These are phyloP conservation scores for Leptobrachium leishanense DNA, from an alignment of 2,113 vertebrate genomes.

Conservation along the genomic window DNA sequence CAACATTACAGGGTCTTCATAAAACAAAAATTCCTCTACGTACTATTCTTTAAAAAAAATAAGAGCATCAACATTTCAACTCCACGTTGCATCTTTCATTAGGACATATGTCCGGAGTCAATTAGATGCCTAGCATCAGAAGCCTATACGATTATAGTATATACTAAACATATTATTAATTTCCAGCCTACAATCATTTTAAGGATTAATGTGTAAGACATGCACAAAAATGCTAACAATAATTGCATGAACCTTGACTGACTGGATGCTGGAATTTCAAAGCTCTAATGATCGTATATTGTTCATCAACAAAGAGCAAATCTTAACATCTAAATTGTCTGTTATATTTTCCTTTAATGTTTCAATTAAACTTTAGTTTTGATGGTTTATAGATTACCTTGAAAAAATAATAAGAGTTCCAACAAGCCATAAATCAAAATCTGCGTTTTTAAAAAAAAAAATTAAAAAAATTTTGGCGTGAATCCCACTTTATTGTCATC, in stretches of 20 bases:
- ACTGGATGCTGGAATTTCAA: too few relatives aligned
- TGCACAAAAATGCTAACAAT: not conserved
- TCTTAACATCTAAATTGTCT: not conserved
- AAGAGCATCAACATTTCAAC: too few relatives aligned
- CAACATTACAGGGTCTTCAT: too few relatives aligned
- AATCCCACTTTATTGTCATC: slow-evolving; percentile 38
- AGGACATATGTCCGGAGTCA: too few relatives aligned
- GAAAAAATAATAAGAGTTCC: slow-evolving; percentile 11
- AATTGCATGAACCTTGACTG: not conserved
- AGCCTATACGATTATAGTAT: too few relatives aligned
- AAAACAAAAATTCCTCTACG: too few relatives aligned
- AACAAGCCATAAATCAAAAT: slow-evolving; percentile 9
- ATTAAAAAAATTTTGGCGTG: slow-evolving; percentile 17
- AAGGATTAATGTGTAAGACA: too few relatives aligned
- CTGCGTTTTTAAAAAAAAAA: not conserved
- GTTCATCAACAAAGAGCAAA: not conserved
- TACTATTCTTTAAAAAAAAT: too few relatives aligned
- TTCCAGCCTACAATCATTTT: too few relatives aligned
- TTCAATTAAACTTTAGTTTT: slow-evolving; percentile 26
- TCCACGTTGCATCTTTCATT: too few relatives aligned
- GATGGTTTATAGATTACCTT: slow-evolving; percentile 26
- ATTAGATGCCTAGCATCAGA: too few relatives aligned
- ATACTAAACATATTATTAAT: too few relatives aligned
- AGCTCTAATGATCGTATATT: not conserved
- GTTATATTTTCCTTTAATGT: slow-evolving; percentile 1